Evolutionary conservation across 2,113 vertebrate species (phyloP), one percentile per base, ranked within the genome.

Genomic region (Nothoprocta perdicaria): DNA sequence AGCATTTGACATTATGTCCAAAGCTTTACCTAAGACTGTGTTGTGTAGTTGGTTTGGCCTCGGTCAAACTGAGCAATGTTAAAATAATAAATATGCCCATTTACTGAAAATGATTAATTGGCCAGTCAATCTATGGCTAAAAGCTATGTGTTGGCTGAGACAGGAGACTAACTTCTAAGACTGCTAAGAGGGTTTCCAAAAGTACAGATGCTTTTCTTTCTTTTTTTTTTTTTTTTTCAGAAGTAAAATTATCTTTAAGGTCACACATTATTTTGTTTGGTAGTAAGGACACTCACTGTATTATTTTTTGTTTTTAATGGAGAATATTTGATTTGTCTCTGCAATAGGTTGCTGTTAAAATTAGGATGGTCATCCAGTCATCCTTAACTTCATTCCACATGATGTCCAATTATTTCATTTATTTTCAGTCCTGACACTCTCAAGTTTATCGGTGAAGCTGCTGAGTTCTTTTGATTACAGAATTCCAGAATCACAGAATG

Each of bases 281-380:
- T 0, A 1, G 2, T 38, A n/a, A 69, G 33, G 10, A n/a, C 35
- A 41, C 8, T 33, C 22, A n/a, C 5, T 45, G 31, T 19, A n/a
- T 46, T 31, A 29, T 43, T 27, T 31, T 66, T 66, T 43, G 45
- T n/a, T 74, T 67, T 4, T 27, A n/a, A 18, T 15, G 24, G 23
- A 40, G 10, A 71, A n/a, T 26, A 17, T 43, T 18, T 41, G 43
- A 40, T 43, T n/a, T 68, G 29, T 14, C 66, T 68, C 48, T 87
- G 27, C 50, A 15, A 60, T 31, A 69, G 13, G 5, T 63, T 84
- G 14, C 6, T 76, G 19, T 46, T 61, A 86, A 83, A 69, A 73
- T 50, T 13, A 65, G 14, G 2, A 6, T 77, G 40, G 27, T 50
- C 7, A 53, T 7, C 7, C 24, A 9, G 10, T 9, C 31, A 15